Conservation (phyloP, 2,888 invertebrate species). For the Callosobruchus maculatus region DNA sequence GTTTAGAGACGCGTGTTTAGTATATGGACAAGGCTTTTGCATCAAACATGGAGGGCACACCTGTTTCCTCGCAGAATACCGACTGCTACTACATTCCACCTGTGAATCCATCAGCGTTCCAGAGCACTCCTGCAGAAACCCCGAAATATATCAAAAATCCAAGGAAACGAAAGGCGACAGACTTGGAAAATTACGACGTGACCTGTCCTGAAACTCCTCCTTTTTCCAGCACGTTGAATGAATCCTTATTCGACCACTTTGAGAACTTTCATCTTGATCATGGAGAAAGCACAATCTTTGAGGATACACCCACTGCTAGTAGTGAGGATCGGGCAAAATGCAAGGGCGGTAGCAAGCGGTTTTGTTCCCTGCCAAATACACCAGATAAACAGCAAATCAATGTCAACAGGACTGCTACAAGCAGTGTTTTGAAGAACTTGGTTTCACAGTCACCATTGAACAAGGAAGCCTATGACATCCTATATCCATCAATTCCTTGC, state of each 20-base stretch:
- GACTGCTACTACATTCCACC: slow-evolving; percentile 18
- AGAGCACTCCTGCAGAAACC: slow-evolving; percentile 26
- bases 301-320: slow-evolving; percentile 6
- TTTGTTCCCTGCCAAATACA: slow-evolving; percentile 24
- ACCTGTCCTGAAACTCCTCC: slow-evolving; percentile 25
- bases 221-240: slow-evolving; percentile 41
- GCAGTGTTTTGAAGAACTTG: slow-evolving; percentile 25
- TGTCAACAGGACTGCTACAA: slow-evolving; percentile 13
- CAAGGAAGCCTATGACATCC: slow-evolving; percentile 36
- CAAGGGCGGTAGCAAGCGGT: background rate
- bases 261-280: slow-evolving; percentile 30
- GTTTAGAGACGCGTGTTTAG: too few relatives aligned
- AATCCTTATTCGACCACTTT: slow-evolving; percentile 36
- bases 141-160: slow-evolving; percentile 16
- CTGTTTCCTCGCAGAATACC: slow-evolving; percentile 5
- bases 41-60: background rate
- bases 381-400: slow-evolving; percentile 25
- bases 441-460: slow-evolving; percentile 34
- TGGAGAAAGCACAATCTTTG: slow-evolving; percentile 6
- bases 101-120: slow-evolving; percentile 13
- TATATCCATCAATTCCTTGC: slow-evolving; percentile 37
- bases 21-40: background rate
- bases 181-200: slow-evolving; percentile 13
- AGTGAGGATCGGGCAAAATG: background rate
- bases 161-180: slow-evolving; percentile 34